Base-by-base conservation (phyloP, 2,888 invertebrate species). In the Scaptomyza reducta region DNA sequence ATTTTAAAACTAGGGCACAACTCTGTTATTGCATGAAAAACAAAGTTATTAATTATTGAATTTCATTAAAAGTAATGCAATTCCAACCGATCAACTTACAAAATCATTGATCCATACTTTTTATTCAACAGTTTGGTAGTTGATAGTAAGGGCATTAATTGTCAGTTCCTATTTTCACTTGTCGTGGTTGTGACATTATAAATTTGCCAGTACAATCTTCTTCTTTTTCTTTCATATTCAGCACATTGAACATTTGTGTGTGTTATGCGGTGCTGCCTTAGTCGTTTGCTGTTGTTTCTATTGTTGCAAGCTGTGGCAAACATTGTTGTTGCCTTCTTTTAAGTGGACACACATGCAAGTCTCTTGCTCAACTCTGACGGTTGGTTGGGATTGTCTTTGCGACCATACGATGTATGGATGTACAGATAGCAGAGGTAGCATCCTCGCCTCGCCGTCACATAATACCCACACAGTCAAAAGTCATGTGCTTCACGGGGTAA, bases 281-380 rank as follows among this genome's bases (percentile, higher is more conserved):
- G 44, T 41, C 9, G 46, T 14, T 31, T 58, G 67, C 45, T 41
- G 53, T 50, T 62, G 60, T 31, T 58, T 64, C 45, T 41, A 49
- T 50, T 62, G 60, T 70, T 59, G 58, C 70, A 40, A 25, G 18
- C 27, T 53, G 47, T 66, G 70, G 59, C 61, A 70, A 61, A 59
- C 63, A 70, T 71, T 74, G 59, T 70, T 74, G 62, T 47, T 40
- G 4, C 10, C 9, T 16, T 58, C 56, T 70, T 70, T 69, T 74
- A 78, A 79, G 77, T 79, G 78, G 68, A 79, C 75, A 75, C 58
- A 60, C 66, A 66, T 66, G 67, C 60, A 62, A 60, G 31, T 6
- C 49, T 62, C 64, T 66, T 68, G 66, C 61, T 60, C 63, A 64
- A 72, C 70, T 68, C 58, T 53, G 61, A 55, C 56, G 67, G 58